Conservation (phyloP, 2,888 invertebrate species). For the Chironomus riparius region DNA sequence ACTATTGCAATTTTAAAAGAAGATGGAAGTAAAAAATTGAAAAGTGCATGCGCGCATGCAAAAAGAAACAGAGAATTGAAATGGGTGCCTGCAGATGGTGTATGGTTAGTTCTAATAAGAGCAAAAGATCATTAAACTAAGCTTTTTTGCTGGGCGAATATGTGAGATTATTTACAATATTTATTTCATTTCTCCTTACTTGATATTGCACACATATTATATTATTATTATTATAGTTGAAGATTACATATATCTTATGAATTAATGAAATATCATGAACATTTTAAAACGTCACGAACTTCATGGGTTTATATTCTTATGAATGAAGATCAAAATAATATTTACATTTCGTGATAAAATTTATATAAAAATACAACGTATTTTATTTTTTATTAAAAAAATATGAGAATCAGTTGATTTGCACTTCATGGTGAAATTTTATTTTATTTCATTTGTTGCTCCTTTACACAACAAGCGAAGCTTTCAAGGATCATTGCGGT, state of each 20-base stretch:
- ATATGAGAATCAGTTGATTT: no score
- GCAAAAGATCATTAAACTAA: neutral
- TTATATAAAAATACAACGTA: neutral
- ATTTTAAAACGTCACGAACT: constrained; percentile 35
- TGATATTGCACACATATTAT: neutral
- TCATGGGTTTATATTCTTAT: neutral
- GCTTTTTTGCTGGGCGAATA: neutral
- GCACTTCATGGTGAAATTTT: no score
- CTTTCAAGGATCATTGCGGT: no score
- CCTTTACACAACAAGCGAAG: no score
- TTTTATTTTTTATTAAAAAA: no score
- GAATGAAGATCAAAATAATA: neutral
- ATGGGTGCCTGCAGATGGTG: neutral
- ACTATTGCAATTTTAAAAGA: no score
- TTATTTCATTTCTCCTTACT: neutral
- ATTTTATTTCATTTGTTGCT: no score
- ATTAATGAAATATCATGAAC: constrained; percentile 40
- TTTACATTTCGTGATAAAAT: neutral
- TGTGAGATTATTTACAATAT: no score
- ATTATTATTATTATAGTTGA: neutral
- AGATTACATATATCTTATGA: constrained; percentile 34
- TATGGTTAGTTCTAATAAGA: neutral
- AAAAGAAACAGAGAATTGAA: neutral
- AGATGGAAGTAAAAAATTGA: neutral
- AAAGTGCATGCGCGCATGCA: neutral